Base-by-base conservation (phyloP, 2,113 vertebrate species). In the Eretmochelys imbricata region DNA sequence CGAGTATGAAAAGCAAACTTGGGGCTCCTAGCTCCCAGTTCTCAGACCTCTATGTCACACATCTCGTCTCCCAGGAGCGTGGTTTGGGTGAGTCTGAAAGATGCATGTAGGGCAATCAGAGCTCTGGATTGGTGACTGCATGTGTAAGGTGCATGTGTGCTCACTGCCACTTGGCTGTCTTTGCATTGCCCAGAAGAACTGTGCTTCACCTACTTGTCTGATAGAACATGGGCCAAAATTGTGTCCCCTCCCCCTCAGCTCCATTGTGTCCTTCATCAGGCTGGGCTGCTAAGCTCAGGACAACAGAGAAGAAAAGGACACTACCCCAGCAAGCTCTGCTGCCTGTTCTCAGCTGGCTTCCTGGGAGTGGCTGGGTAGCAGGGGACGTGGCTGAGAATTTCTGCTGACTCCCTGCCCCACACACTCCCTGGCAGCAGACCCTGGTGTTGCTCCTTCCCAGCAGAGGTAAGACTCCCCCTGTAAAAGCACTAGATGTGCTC, bases 221-320 rank as follows among this genome's bases (percentile, higher is more conserved):
- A 96, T 93, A 85, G 96, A 94, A 96, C 6, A 38, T 55, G 51
- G 80, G 88, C 92, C 97, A 95, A 51, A 0, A 0, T 3, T 72
- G 69, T 35, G 84, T 76, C 0, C 0, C 46, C 55, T 76, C 83
- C 86, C 31, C 59, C n/a, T 79, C 42, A 20, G 50, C 25, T 95
- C 48, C 48, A 29, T 62, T 48, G 17, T 13, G 1, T 89, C 48
- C 50, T 93, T 94, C 96, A 97, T 97, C 90, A 85, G 83, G 27
- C 48, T 81, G 31, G 19, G 42, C 80, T 97, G 93, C 97, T 94
- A 95, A 96, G 87, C 82, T 97, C 94, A 95, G 86, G 54, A 25
- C 92, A 96, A 93, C 0, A 0, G 84, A 81, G 25, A 50, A 53
- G 49, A 11, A 65, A 65, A 79, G 53, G 42, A 24, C 46, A 46